Evolutionary conservation across 2,113 vertebrate species (phyloP), one percentile per base, ranked within the genome.

Genomic region (Daphoenositta chrysoptera): DNA sequence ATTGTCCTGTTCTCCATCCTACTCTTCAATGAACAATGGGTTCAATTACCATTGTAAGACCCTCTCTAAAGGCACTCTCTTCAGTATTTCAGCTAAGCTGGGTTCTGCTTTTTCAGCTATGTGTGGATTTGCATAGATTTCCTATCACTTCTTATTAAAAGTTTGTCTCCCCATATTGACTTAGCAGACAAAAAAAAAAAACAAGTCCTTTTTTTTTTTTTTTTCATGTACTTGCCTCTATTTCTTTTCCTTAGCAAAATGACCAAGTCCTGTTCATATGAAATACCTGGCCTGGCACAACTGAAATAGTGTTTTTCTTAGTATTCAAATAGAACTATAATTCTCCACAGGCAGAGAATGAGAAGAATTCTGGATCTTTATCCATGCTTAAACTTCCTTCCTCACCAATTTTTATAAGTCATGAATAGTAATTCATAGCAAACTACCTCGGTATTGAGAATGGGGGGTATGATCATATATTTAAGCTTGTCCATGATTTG

Each of bases 401-500:
- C 22, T 82, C 13, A 44, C 1, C 19, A 37, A 20, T 68, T 89
- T 72, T 79, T 58, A 18, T 31, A 37, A 33, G 12, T 12, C 37
- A 82, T 53, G 78, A 92, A 40, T 50, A 26, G 11, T 23, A 51
- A 22, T n/a, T 78, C 8, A 37, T 22, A 81, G 6, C 14, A 79
- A 91, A 70, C 14, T 39, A 50, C 70, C 42, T 57, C 56, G n/a
- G 10, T 58, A 70, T 30, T 84, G 50, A 84, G 77, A 78, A 3
- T 37, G 5, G 1, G 8, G 2, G 2, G 5, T 35, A 65, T 24
- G 14, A 20, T 30, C 1, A 0, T 28, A 40, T 63, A 31, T 47
- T 64, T 40, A 78, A 28, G 8, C 17, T 73, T 24, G 5, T 37
- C 22, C 28, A 84, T 75, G 53, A 80, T 66, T 47, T 73, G 31